These are phyloP conservation scores for Gila robusta DNA, from an alignment of 2,797 vertebrate species.

Conservation along the genomic window DNA sequence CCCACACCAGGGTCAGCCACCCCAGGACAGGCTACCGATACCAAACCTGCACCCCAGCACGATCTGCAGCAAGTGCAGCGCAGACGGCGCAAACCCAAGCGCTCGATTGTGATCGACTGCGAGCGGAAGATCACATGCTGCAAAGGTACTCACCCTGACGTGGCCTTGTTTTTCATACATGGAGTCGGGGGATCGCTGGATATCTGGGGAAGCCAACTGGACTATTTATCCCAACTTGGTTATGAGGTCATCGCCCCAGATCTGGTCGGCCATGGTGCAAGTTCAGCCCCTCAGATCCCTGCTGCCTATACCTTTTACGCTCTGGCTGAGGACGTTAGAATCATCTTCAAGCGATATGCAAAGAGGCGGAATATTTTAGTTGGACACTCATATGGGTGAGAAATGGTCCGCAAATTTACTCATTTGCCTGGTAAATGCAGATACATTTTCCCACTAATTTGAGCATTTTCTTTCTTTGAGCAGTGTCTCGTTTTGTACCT, in stretches of 20 bases:
- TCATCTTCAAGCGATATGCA: constrained; percentile 92
- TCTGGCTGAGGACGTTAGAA: constrained; percentile 91
- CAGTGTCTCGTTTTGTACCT: constrained; percentile 97
- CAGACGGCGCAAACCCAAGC: constrained; percentile 85
- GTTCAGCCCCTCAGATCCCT: constrained; percentile 88
- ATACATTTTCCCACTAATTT: neutral
- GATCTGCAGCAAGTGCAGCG: constrained; percentile 69
- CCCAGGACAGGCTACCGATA: constrained; percentile 43
- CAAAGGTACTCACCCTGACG: constrained; percentile 87
- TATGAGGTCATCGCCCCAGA: constrained; percentile 95
- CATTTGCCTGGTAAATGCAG: neutral
- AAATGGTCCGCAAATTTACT: neutral
- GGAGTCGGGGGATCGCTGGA: constrained; percentile 95
- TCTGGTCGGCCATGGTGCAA: constrained; percentile 91
- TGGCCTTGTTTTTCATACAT: constrained; percentile 95
- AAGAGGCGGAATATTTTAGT: constrained; percentile 93
- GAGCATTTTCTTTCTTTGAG: neutral
- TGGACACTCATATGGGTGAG: constrained; percentile 96
- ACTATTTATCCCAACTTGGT: constrained; percentile 91
- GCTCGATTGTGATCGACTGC: constrained; percentile 90
- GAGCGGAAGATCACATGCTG: constrained; percentile 90
- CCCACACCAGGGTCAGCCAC: constrained; percentile 24
- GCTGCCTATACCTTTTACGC: constrained; percentile 97
- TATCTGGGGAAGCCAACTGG: constrained; percentile 96
- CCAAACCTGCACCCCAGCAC: constrained; percentile 56